Conservation (phyloP, 2,113 vertebrate species). For the Azemiops feae region DNA sequence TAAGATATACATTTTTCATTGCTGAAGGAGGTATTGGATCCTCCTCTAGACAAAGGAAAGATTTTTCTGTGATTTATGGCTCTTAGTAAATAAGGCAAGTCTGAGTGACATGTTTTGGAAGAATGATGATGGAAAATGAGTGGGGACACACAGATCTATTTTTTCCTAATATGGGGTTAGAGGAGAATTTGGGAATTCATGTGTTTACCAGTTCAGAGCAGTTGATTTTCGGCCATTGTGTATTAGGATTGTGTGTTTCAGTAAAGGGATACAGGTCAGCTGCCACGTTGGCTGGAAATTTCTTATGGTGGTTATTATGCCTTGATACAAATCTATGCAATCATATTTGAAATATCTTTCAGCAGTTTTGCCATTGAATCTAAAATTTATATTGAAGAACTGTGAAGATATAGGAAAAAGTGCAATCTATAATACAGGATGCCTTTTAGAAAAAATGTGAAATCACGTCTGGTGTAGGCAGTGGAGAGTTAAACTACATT, state of each 20-base stretch:
- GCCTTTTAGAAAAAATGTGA: background rate
- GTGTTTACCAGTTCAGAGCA: background rate
- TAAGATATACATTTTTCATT: background rate
- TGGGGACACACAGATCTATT: background rate
- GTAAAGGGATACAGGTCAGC: background rate
- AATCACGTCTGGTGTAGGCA: background rate
- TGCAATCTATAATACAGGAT: background rate
- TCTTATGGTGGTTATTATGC: background rate
- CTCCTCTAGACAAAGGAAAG: background rate
- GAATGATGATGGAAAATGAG: background rate
- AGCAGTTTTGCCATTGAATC: background rate
- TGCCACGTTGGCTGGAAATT: background rate
- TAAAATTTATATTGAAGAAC: background rate
- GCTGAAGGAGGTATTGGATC: background rate
- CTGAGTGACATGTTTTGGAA: background rate
- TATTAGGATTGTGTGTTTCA: background rate
- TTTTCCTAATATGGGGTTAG: background rate
- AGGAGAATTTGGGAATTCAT: background rate
- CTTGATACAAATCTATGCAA: background rate
- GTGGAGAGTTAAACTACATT: background rate
- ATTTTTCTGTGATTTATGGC: background rate
- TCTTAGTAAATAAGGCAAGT: background rate
- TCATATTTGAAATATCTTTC: background rate
- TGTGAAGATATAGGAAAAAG: background rate
- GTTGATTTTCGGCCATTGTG: background rate